phyloP scores from a whole-genome alignment of 2,797 vertebrate species.

The Ctenopoma kingsleyae region DNA sequence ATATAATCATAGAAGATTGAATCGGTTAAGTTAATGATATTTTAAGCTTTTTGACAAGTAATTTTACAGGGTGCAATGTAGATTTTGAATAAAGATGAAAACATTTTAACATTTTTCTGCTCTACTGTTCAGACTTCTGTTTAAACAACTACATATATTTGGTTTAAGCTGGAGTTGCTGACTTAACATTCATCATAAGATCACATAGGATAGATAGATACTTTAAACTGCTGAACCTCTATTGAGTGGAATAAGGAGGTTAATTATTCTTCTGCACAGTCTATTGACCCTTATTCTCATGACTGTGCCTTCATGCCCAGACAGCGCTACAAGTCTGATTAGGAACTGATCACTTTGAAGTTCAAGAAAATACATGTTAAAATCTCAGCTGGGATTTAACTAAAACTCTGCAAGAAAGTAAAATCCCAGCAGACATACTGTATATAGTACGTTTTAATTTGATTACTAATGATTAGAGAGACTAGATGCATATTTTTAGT shows the following conservation, averaged over 20 bases:
- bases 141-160: conserved; percentile 15
- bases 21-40: background rate
- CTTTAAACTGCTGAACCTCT: conserved; percentile 55
- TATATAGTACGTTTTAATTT: background rate
- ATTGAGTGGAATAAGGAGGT: conserved; percentile 52
- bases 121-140: background rate
- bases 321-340: conserved; percentile 22
- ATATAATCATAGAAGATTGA: background rate
- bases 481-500: background rate
- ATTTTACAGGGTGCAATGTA: background rate
- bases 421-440: background rate
- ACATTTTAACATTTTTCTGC: background rate
- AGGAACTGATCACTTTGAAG: conserved; percentile 7
- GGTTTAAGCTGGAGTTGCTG: conserved; percentile 1
- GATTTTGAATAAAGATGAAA: conserved; percentile 6
- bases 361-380: conserved; percentile 7
- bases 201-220: conserved; percentile 42
- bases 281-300: conserved; percentile 52
- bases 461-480: background rate
- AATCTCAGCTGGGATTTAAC: conserved; percentile 7
- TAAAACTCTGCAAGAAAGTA: background rate
- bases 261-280: conserved; percentile 53
- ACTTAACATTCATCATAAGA: conserved; percentile 32
- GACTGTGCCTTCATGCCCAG: conserved; percentile 57
- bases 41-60: background rate